Conservation (phyloP, 1,140 invertebrate species). For the Zaprionus nigranus region DNA sequence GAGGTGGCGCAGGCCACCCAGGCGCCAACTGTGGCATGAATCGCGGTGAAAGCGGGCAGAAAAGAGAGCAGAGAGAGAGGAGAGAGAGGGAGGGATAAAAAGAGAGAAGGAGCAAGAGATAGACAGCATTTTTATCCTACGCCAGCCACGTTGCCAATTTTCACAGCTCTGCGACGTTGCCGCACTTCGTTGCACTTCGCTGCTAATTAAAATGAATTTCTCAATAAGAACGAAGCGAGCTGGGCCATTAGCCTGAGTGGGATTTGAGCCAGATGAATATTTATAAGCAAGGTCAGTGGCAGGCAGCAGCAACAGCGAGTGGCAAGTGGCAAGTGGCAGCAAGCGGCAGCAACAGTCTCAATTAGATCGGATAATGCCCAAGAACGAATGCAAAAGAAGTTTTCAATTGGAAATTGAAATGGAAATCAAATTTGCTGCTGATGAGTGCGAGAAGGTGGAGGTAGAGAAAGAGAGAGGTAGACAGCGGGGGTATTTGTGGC, state of each 20-base stretch:
- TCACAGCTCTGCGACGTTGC: conserved; percentile 43
- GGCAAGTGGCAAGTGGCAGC: neutral
- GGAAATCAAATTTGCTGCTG: conserved; percentile 47
- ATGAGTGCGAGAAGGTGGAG: neutral
- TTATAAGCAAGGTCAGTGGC: conserved; percentile 39
- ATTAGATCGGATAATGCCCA: conserved; percentile 33
- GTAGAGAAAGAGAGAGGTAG: neutral
- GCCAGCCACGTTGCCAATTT: conserved; percentile 33
- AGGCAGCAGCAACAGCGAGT: conserved; percentile 1
- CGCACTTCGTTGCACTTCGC: conserved; percentile 32
- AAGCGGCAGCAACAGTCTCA: conserved; percentile 16
- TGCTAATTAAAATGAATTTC: conserved; percentile 78
- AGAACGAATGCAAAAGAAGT: conserved; percentile 26
- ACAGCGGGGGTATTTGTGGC: neutral
- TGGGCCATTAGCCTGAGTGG: neutral
- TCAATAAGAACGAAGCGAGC: conserved; percentile 10
- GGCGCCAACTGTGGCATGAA: conserved; percentile 29
- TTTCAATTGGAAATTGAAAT: conserved; percentile 45
- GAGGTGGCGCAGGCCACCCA: conserved; percentile 58
- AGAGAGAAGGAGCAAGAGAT: neutral
- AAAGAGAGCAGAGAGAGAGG: conserved; percentile 3
- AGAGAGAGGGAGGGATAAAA: neutral
- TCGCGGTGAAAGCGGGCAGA: conserved; percentile 46
- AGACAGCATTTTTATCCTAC: neutral
- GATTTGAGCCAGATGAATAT: conserved; percentile 26